Conservation (phyloP, 2,113 vertebrate genomes). For the Dromiciops gliroides region DNA sequence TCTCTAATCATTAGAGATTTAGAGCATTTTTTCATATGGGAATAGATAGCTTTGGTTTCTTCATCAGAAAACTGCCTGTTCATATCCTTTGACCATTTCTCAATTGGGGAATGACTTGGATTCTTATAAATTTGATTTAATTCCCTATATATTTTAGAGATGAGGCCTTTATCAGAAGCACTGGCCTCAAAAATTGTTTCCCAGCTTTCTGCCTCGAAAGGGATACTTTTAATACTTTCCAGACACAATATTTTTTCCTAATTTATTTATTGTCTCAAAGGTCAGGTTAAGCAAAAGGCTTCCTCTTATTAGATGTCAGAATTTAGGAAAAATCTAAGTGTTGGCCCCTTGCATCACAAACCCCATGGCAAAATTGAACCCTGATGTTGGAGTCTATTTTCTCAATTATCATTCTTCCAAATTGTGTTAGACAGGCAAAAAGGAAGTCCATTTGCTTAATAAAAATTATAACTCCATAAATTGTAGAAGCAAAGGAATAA, state of each 20-base stretch:
- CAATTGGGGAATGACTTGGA: no score
- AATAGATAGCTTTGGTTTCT: no score
- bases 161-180: no score
- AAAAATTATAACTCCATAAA: not conserved
- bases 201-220: no score
- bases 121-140: no score
- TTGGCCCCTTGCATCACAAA: not conserved
- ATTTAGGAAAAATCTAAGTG: not conserved
- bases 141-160: no score
- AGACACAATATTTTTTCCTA: not conserved
- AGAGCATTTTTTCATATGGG: no score
- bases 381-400: not conserved
- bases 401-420: not conserved
- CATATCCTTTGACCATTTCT: no score
- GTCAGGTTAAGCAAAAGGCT: not conserved
- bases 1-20: no score
- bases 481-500: not conserved
- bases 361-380: not conserved
- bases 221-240: not conserved
- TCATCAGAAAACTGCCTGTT: no score
- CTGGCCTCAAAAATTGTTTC: no score
- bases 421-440: not conserved
- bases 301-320: not conserved
- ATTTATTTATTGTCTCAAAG: not conserved
- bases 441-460: not conserved